A percentile compares a stretch with the other conserved stretches of the same genome.
Evolutionary conservation across 2,888 invertebrate species (phyloP).

Genomic region (Stenodera caucasica): DNA sequence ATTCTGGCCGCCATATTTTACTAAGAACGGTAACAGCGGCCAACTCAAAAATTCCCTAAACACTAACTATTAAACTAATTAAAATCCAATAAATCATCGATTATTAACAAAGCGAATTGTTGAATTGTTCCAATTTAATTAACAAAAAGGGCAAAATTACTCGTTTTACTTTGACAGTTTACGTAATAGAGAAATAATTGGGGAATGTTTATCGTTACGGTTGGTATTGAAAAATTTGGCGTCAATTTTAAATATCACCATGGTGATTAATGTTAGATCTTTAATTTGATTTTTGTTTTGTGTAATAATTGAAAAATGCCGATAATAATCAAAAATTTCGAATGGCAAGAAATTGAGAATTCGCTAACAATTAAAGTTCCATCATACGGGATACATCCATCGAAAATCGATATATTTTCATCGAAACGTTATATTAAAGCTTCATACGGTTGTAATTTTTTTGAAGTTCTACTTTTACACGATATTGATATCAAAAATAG

Average conservation of each 20-base stretch:
- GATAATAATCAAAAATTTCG: slow-evolving; percentile 72
- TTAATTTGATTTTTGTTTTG: not conserved
- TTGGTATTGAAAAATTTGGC: not conserved
- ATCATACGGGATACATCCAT: slow-evolving; percentile 63
- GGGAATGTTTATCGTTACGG: not conserved
- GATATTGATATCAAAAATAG: slow-evolving; percentile 66
- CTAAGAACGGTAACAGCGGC: slow-evolving; percentile 33
- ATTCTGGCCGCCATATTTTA: slow-evolving; percentile 86
- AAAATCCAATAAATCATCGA: slow-evolving; percentile 16
- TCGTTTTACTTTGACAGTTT: slow-evolving; percentile 47
- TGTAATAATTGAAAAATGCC: slow-evolving; percentile 59
- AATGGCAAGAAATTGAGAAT: slow-evolving; percentile 72
- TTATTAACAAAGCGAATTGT: not conserved
- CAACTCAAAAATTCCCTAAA: slow-evolving; percentile 12
- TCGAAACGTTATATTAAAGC: slow-evolving; percentile 73
- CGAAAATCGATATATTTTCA: slow-evolving; percentile 71
- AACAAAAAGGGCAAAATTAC: not conserved
- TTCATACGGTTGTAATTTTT: slow-evolving; percentile 71
- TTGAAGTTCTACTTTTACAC: slow-evolving; percentile 71
- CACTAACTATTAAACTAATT: not conserved
- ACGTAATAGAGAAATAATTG: slow-evolving; percentile 41
- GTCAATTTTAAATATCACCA: not conserved
- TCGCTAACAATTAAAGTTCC: slow-evolving; percentile 67
- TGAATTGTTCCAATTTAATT: not conserved
- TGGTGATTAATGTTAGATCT: not conserved